Base-by-base conservation (phyloP, 2,797 vertebrate species). In the Hirundo rustica region DNA sequence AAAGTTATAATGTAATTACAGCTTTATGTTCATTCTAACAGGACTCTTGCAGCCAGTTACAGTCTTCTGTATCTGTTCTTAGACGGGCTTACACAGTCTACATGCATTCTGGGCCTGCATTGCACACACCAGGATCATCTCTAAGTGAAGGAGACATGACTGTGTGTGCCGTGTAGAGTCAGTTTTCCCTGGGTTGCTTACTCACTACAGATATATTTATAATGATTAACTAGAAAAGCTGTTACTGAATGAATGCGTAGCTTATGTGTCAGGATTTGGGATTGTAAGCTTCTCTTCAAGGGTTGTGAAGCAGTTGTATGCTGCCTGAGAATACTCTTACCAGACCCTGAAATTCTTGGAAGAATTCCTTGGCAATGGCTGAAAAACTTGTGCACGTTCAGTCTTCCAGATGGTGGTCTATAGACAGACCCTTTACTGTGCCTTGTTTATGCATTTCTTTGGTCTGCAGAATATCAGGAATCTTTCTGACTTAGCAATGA, bases 381-480 rank as follows among this genome's bases (percentile, higher is more conserved):
- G 68, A 88, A 92, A 86, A 82, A 53, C 14, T 85, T 91, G 45
- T 32, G n/a, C 54, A 81, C 62, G 72, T 72, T 94, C 71, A n/a
- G 16, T 94, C 80, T 96, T 97, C 90, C 78, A 83, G 48, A 62
- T 72, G 50, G 38, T 47, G 64, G 71, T 96, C 53, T 60, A 75
- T 64, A 72, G 62, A 57, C 81, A 88, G 90, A 77, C 34, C 26
- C 20, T 95, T 89, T 77, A 71, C 57, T 83, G 51, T 76, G 45
- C 34, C 86, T 93, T 88, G 60, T 95, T 96, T 92, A 71, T 81
- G 60, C 27, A 42, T 14, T 82, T 51, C 75, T 94, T 93, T 95
- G 91, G 82, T 96, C 89, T 95, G 54, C 27, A 85, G 81, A 42
- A 47, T 86, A 62, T 74, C 79, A 51, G 57, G 73, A 89, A 93